Base-by-base conservation (phyloP, 2,888 invertebrate genomes). In the Phlogophora meticulosa region DNA sequence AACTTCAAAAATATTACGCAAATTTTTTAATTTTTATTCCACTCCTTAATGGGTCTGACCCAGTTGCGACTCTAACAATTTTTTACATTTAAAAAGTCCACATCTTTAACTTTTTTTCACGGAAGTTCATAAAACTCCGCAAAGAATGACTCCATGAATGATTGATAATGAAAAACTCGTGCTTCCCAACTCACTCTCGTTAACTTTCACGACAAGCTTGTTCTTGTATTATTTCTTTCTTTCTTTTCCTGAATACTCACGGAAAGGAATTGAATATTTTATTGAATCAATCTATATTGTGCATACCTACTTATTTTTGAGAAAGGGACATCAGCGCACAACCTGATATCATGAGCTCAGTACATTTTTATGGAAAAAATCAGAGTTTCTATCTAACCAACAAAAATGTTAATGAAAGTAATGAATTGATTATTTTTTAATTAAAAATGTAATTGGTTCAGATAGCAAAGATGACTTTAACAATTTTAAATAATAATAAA, bases 111-210 rank as follows among this genome's bases (percentile, higher is more conserved):
- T 70, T 82, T 65, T 65, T 78, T 67, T 53, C 20, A 15, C 34
- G 45, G 56, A 64, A 60, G 43, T 76, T 71, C 64, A 58, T 64
- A 67, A 72, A 77, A 68, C 55, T 71, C 51, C n/a, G 48, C 28
- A 45, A 62, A 55, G 46, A 55, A 71, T 58, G 75, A 76, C 68
- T 62, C 60, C 42, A 51, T 81, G 72, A 82, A 81, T 77, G 77
- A 82, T 80, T 82, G 74, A 81, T 77, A 82, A 80, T 74, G 69
- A 80, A 67, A 65, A 71, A 66, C 65, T 76, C 55, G 48, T 49
- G 57, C 60, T 11, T 20, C 40, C 15, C 15, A 7, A 66, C 63
- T 56, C 51, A 62, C 61, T 76, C 68, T 51, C 56, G 28, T 43
- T 24, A 70, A 81, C 53, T 71, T 63, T 56, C 34, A 42, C 46